These are phyloP conservation scores for Mobula birostris DNA, from an alignment of 2,113 vertebrate genomes.

Conservation along the genomic window DNA sequence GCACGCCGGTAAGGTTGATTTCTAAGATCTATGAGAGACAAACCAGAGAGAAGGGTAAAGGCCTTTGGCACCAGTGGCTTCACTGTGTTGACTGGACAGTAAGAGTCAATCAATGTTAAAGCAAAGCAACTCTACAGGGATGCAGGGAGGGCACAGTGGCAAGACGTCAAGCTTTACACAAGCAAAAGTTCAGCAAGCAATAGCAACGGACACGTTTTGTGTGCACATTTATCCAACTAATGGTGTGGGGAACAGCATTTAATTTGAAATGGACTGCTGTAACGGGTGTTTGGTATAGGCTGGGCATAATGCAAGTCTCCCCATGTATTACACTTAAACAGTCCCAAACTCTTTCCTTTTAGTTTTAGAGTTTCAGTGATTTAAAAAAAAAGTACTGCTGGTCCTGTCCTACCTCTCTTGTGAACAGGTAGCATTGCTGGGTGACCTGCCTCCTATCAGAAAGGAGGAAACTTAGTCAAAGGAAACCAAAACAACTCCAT, in stretches of 20 bases:
- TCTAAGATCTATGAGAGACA: conserved; percentile 67
- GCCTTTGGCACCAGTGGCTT: neutral
- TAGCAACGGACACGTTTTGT: neutral
- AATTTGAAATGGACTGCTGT: neutral
- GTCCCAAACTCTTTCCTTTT: neutral
- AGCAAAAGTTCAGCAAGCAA: neutral
- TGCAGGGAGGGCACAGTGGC: neutral
- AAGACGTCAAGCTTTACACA: neutral
- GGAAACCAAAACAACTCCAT: neutral
- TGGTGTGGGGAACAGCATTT: neutral
- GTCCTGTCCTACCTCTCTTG: neutral
- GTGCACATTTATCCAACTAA: neutral
- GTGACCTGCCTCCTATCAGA: neutral
- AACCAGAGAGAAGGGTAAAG: conserved; percentile 43
- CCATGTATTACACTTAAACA: neutral
- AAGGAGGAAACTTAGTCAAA: neutral
- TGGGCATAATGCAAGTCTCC: neutral
- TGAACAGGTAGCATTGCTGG: neutral
- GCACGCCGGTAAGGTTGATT: conserved; percentile 70
- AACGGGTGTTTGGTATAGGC: neutral
- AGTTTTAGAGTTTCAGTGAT: neutral
- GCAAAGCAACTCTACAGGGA: conserved; percentile 9
- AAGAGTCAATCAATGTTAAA: neutral
- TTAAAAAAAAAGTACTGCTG: neutral
- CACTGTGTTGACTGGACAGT: neutral